A percentile compares a stretch with the other conserved stretches of the same genome.
phyloP scores from a whole-genome alignment of 2,888 invertebrate genomes.

The Andricus curvator region DNA sequence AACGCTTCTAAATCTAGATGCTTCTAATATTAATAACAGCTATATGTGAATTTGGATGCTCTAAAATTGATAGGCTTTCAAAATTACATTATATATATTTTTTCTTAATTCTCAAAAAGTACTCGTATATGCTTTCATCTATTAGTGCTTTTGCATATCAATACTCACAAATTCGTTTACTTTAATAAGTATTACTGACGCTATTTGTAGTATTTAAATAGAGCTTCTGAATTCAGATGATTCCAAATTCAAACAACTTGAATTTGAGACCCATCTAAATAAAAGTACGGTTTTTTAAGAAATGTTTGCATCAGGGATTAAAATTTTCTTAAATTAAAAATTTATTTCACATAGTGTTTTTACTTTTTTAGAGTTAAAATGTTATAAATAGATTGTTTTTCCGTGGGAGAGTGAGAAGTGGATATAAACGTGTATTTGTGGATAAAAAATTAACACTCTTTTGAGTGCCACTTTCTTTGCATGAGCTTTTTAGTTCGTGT shows the following conservation, averaged over 20 bases:
- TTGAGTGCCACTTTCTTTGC: conserved; percentile 7
- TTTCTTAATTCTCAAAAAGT: not conserved
- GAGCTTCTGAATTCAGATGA: too few species aligned
- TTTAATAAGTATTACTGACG: too few species aligned
- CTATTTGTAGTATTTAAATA: not conserved
- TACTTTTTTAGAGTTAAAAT: not conserved
- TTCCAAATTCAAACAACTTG: too few species aligned
- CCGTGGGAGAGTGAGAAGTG: not conserved
- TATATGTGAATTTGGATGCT: not conserved
- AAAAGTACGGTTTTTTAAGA: too few species aligned
- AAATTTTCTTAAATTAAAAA: not conserved
- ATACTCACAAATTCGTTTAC: too few species aligned
- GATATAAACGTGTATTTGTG: not conserved
- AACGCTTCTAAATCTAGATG: not conserved
- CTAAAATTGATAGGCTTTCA: not conserved
- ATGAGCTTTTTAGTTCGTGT: conserved; percentile 38
- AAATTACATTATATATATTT: too few species aligned
- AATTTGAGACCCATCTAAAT: too few species aligned
- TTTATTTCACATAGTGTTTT: not conserved
- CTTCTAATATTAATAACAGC: not conserved
- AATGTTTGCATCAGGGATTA: too few species aligned
- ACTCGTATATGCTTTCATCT: not conserved
- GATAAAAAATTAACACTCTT: conserved; percentile 15
- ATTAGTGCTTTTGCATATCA: not conserved
- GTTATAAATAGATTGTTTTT: not conserved